These are phyloP conservation scores for Auanema sp. DNA, from an alignment of 2,888 invertebrate genomes.

Conservation along the genomic window DNA sequence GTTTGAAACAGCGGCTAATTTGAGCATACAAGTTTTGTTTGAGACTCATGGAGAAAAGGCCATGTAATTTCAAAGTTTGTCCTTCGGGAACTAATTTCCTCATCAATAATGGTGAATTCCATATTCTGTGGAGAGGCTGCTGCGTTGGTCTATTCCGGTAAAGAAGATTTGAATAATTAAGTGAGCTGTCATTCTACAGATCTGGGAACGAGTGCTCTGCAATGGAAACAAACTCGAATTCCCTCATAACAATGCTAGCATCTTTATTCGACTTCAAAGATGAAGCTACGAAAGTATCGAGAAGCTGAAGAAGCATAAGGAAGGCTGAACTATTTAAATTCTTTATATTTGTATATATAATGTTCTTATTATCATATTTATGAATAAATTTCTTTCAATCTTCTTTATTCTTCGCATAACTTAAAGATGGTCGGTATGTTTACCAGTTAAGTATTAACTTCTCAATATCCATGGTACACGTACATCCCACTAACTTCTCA, in stretches of 20 bases:
- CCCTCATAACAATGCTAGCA: slow-evolving; percentile 41
- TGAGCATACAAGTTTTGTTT: background rate
- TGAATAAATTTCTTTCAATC: no score
- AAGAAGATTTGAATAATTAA: background rate
- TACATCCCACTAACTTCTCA: no score
- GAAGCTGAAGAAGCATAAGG: no score
- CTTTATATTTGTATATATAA: no score
- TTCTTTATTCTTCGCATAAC: no score
- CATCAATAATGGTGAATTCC: slow-evolving; percentile 61
- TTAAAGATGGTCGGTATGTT: no score
- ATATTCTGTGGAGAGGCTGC: slow-evolving; percentile 61
- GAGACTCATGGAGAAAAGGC: slow-evolving; percentile 55
- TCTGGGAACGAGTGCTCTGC: slow-evolving; percentile 45
- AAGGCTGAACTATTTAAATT: no score
- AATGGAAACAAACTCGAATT: slow-evolving; percentile 48
- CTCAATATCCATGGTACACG: no score
- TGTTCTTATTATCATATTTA: no score
- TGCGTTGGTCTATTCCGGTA: slow-evolving; percentile 59
- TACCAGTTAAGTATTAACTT: no score
- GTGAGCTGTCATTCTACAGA: slow-evolving; percentile 18
- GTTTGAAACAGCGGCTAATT: slow-evolving; percentile 14
- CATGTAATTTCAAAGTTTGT: slow-evolving; percentile 60
- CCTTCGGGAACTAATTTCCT: slow-evolving; percentile 59
- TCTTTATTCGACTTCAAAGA: slow-evolving; percentile 21
- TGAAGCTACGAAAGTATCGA: background rate